Percentiles rank a stretch among this genome's conserved stretches.
These are phyloP conservation scores for Caloenas nicobarica DNA, from an alignment of 2,113 vertebrate species.

Conservation along the genomic window DNA sequence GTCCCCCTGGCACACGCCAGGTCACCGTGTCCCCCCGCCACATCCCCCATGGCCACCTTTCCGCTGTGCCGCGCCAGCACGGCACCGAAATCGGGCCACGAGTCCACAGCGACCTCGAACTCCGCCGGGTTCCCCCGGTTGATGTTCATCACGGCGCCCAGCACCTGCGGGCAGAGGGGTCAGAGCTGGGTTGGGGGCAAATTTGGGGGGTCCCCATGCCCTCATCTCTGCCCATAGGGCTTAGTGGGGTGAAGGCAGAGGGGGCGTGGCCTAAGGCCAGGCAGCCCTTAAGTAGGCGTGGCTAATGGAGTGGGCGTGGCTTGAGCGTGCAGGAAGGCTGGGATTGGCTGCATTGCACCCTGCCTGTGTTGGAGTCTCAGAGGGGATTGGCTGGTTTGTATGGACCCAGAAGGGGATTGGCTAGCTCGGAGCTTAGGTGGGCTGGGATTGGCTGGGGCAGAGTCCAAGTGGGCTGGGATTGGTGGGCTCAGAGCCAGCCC, in stretches of 20 bases:
- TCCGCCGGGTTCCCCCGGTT: slow-evolving; percentile 11
- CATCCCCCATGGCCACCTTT: neutral
- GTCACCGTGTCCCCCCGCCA: rapidly evolving
- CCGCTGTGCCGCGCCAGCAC: neutral
- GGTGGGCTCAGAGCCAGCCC: neutral
- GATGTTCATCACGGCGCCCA: slow-evolving; percentile 36
- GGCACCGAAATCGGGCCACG: neutral
- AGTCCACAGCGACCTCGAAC: slow-evolving; percentile 15
- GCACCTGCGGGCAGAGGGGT: neutral
- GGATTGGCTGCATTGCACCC: neutral
- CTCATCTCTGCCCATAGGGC: neutral
- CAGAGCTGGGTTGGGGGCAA: neutral
- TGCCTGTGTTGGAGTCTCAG: neutral
- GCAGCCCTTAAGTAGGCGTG: neutral
- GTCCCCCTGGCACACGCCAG: neutral
- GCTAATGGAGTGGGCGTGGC: neutral
- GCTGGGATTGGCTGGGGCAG: neutral
- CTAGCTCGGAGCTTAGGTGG: neutral
- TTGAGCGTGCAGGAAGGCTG: no score
- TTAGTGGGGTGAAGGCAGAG: neutral
- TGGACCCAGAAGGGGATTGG: neutral
- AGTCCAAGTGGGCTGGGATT: neutral
- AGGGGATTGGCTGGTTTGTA: neutral
- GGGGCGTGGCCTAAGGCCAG: neutral
- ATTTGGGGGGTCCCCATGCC: neutral